phyloP scores from a whole-genome alignment of 2,797 vertebrate genomes.

The Lagodon rhomboides region DNA sequence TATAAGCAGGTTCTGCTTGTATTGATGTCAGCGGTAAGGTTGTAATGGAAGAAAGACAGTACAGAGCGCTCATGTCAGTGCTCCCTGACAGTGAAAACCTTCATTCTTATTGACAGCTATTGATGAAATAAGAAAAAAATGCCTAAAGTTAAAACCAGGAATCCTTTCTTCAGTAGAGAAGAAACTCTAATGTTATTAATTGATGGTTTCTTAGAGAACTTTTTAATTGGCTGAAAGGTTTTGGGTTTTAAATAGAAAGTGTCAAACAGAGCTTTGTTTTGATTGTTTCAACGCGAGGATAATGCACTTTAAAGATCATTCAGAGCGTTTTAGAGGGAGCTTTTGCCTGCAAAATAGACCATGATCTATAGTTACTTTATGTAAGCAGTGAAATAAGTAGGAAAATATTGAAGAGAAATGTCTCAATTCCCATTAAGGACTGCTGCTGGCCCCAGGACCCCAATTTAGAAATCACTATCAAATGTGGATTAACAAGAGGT shows the following conservation, averaged over 20 bases:
- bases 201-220: neutral
- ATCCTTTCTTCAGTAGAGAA: neutral
- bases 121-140: neutral
- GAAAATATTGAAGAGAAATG: neutral
- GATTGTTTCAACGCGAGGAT: neutral
- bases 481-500: neutral
- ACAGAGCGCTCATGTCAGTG: neutral
- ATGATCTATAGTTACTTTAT: too few relatives aligned
- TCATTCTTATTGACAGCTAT: neutral
- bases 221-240: neutral
- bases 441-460: neutral
- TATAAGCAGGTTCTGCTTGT: neutral
- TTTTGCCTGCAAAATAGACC: too few relatives aligned
- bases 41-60: neutral
- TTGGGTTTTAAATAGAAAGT: neutral
- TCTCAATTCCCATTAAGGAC: neutral
- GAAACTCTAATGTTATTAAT: neutral
- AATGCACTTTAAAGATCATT: neutral
- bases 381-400: neutral
- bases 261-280: neutral
- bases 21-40: neutral
- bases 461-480: neutral
- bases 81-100: neutral
- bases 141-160: neutral
- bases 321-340: too few relatives aligned